These are phyloP conservation scores for Callorhinus ursinus DNA, from an alignment of 2,113 vertebrate genomes.

Conservation along the genomic window DNA sequence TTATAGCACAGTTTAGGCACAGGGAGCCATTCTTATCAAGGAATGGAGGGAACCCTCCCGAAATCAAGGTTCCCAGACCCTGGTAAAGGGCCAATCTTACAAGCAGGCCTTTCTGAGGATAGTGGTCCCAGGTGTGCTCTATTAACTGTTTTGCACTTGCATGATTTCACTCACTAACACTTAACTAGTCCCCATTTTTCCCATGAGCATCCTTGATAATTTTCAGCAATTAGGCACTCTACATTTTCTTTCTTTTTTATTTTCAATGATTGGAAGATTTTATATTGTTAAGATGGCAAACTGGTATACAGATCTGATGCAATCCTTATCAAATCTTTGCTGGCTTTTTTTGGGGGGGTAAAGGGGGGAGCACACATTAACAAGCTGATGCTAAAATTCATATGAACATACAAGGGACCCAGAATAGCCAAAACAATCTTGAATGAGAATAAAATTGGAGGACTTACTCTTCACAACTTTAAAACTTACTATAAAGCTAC, in stretches of 20 bases:
- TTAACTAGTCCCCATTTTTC: background rate
- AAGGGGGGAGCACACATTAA: too few species aligned
- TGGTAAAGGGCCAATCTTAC: background rate
- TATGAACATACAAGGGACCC: background rate
- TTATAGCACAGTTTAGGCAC: background rate
- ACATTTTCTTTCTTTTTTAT: background rate
- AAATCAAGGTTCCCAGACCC: background rate
- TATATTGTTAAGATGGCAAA: background rate
- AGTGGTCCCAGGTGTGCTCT: background rate
- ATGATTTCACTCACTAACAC: background rate
- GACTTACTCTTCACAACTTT: background rate
- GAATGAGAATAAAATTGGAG: background rate
- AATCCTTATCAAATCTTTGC: background rate
- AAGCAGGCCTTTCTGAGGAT: background rate
- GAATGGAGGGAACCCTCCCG: background rate
- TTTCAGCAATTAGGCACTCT: background rate
- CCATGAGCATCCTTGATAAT: background rate
- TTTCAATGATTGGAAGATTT: background rate
- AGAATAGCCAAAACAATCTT: background rate
- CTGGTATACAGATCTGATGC: background rate
- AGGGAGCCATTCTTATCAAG: background rate
- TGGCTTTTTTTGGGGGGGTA: background rate
- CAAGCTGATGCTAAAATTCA: background rate
- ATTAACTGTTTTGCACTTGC: background rate
- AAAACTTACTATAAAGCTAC: background rate